A percentile compares a stretch with the other conserved stretches of the same genome.
Conservation (phyloP, 2,113 vertebrate genomes). For the Laticauda colubrina region DNA sequence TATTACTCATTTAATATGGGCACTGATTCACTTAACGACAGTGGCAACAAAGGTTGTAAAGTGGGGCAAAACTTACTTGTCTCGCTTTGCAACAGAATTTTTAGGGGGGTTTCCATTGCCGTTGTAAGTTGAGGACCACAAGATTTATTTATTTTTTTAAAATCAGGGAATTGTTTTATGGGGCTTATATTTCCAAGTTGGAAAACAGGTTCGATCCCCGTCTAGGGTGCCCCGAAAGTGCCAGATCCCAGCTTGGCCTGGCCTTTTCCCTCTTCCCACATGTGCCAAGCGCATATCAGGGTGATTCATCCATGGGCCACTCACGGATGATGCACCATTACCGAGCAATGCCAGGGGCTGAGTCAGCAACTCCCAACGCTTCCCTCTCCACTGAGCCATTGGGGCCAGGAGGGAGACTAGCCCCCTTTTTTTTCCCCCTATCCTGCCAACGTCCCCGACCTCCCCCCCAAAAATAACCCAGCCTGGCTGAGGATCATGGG, state of each 20-base stretch:
- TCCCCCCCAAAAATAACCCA: not conserved
- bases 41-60: not conserved
- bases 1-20: too few species aligned
- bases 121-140: not conserved
- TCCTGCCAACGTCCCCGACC: not conserved
- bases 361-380: not conserved
- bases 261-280: not conserved
- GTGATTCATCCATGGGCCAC: not conserved
- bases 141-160: too few species aligned
- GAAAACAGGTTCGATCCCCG: not conserved
- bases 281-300: too few species aligned
- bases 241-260: not conserved
- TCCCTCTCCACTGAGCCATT: not conserved
- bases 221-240: too few species aligned
- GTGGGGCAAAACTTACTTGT: not conserved
- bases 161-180: not conserved
- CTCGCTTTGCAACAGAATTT: not conserved
- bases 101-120: too few species aligned
- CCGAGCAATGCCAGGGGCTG: not conserved
- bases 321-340: not conserved
- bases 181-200: not conserved
- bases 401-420: fast-evolving
- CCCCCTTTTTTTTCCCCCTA: too few species aligned
- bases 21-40: too few species aligned
- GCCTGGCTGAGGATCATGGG: not conserved